phyloP scores from a whole-genome alignment of 1,140 invertebrate genomes.

The Harlomillsia oculata region DNA sequence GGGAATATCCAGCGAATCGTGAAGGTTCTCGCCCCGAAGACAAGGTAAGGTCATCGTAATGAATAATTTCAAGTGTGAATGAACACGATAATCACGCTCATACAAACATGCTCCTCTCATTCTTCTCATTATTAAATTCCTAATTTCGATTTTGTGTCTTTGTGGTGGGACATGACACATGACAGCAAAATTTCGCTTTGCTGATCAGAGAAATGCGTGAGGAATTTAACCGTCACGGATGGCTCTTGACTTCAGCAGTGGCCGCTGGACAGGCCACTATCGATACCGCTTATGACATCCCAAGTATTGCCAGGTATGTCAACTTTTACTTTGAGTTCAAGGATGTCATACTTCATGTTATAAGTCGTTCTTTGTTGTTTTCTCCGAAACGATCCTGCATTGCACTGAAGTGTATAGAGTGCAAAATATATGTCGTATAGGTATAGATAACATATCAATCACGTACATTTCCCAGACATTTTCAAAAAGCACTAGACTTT shows the following conservation, averaged over 20 bases:
- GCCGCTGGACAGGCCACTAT: constrained; percentile 37
- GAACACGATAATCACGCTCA: no score
- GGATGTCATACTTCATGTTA: neutral
- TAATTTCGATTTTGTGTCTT: no score
- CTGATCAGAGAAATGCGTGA: constrained; percentile 46
- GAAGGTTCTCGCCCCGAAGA: constrained; percentile 45
- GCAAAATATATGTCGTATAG: no score
- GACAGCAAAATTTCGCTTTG: constrained; percentile 38
- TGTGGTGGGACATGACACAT: no score
- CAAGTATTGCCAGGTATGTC: constrained; percentile 19
- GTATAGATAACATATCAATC: no score
- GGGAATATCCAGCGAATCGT: constrained; percentile 58
- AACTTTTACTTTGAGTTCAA: neutral
- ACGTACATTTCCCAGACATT: no score
- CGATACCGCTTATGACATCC: constrained; percentile 33
- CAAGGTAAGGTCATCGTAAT: constrained; percentile 33
- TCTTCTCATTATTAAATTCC: no score
- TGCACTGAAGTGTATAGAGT: neutral
- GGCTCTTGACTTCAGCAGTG: constrained; percentile 43
- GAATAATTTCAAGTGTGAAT: no score
- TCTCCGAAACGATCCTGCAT: neutral
- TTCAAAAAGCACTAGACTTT: no score
- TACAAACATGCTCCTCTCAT: neutral
- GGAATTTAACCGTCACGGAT: constrained; percentile 40
- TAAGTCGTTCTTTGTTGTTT: neutral